Conservation (phyloP, 37 sponge, comb jelly and placozoan genomes). For the Geodia barretti region DNA sequence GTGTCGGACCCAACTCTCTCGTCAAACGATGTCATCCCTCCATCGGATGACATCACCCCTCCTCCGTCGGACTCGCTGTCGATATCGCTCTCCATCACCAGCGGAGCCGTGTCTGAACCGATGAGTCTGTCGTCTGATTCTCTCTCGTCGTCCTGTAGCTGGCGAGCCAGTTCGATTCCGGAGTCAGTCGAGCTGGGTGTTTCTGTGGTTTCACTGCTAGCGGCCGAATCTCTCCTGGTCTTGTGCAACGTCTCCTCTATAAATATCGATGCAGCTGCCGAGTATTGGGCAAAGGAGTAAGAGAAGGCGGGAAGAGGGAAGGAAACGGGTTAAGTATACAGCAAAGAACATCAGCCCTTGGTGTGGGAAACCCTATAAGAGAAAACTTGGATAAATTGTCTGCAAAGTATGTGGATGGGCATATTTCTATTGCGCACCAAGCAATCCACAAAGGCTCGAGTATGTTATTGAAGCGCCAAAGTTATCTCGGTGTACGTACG, state of each 20-base stretch:
- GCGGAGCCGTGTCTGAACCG: background rate
- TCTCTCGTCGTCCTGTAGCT: background rate
- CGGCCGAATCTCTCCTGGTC: conserved; percentile 13
- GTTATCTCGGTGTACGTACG: background rate
- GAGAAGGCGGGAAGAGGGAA: background rate
- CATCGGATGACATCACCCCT: too few relatives aligned
- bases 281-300: background rate
- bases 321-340: too few relatives aligned
- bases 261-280: conserved; percentile 56
- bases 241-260: conserved; percentile 75
- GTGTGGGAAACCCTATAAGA: too few relatives aligned
- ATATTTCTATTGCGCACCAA: too few relatives aligned
- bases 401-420: too few relatives aligned
- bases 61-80: conserved; percentile 7
- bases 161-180: conserved; percentile 20
- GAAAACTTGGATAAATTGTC: too few relatives aligned
- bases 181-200: background rate
- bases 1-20: conserved; percentile 22
- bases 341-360: too few relatives aligned
- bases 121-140: background rate
- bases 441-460: too few relatives aligned
- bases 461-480: too few relatives aligned
- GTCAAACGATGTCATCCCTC: background rate
- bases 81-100: conserved; percentile 38
- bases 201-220: background rate